phyloP scores from a whole-genome alignment of 2,113 vertebrate genomes.

The Gymnarchus niloticus region DNA sequence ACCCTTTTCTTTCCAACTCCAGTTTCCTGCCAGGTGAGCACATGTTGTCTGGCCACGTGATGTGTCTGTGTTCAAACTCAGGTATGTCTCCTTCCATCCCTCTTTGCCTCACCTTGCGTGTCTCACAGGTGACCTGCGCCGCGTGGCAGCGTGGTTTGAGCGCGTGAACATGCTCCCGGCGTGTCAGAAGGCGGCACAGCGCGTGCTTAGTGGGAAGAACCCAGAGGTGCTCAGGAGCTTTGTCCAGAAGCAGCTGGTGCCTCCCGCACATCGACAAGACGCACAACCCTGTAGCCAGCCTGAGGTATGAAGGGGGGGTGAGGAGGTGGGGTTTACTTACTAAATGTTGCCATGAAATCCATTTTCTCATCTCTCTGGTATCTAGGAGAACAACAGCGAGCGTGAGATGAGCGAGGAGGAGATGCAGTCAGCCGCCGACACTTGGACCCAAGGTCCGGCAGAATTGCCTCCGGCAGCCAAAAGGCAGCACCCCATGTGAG shows the following conservation, averaged over 20 bases:
- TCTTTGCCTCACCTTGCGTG: not conserved
- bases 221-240: slow-evolving; percentile 64
- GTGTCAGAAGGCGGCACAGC: slow-evolving; percentile 62
- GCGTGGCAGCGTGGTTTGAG: slow-evolving; percentile 73
- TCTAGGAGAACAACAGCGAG: slow-evolving; percentile 62
- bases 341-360: not conserved
- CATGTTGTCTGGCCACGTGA: not conserved
- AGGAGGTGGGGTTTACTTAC: too few relatives aligned
- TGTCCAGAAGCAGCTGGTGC: slow-evolving; percentile 73
- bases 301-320: slow-evolving; percentile 60
- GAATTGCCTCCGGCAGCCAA: slow-evolving; percentile 38
- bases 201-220: slow-evolving; percentile 64
- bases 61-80: not conserved
- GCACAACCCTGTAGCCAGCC: slow-evolving; percentile 54
- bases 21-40: slow-evolving; percentile 22
- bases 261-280: slow-evolving; percentile 44
- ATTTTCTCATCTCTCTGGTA: not conserved
- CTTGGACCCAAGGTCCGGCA: slow-evolving; percentile 59
- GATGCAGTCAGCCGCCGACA: slow-evolving; percentile 61
- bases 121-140: slow-evolving; percentile 61
- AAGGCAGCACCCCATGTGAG: slow-evolving; percentile 78
- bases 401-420: slow-evolving; percentile 70
- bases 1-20: slow-evolving; percentile 66
- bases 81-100: not conserved
- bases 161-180: slow-evolving; percentile 56